Evolutionary conservation across 1,140 invertebrate genomes (phyloP).

Genomic region (Pseudomyrmex flavicornis): DNA sequence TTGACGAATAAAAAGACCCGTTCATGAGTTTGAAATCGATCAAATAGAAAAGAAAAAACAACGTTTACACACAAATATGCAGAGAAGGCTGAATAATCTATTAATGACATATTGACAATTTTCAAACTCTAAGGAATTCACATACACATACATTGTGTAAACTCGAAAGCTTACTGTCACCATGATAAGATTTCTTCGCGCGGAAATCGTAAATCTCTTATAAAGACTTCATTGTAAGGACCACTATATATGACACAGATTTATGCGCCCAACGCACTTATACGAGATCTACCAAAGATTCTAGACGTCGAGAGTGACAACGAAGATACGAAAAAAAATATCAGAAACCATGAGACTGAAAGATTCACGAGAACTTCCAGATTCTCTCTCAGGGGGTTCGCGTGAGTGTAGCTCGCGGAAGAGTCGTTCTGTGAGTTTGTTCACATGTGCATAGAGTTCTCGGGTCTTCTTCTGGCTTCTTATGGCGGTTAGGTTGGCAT

Average conservation of each 20-base stretch:
- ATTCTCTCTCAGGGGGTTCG: constrained; percentile 49
- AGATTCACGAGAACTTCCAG: not conserved
- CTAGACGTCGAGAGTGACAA: constrained; percentile 16
- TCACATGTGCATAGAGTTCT: constrained; percentile 27
- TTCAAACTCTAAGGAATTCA: too few species aligned
- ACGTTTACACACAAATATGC: not conserved
- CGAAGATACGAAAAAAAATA: constrained; percentile 9
- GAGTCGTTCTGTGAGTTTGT: not conserved
- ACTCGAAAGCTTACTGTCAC: too few species aligned
- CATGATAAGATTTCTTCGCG: too few species aligned
- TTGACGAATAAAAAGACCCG: not conserved
- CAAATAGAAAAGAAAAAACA: not conserved
- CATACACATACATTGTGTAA: too few species aligned
- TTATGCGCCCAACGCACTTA: not conserved
- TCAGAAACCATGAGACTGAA: not conserved
- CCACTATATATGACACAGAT: constrained; percentile 20
- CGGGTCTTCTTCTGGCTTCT: constrained; percentile 16
- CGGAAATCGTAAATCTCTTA: not conserved
- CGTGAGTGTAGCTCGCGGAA: not conserved
- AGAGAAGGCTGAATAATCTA: too few species aligned
- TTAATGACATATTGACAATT: too few species aligned
- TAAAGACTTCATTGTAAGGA: constrained; percentile 21
- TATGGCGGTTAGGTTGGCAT: constrained; percentile 58
- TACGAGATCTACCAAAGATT: constrained; percentile 11
- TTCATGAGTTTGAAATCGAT: not conserved